Evolutionary conservation across 2,113 vertebrate species (phyloP).

Genomic region (Sus scrofa): DNA sequence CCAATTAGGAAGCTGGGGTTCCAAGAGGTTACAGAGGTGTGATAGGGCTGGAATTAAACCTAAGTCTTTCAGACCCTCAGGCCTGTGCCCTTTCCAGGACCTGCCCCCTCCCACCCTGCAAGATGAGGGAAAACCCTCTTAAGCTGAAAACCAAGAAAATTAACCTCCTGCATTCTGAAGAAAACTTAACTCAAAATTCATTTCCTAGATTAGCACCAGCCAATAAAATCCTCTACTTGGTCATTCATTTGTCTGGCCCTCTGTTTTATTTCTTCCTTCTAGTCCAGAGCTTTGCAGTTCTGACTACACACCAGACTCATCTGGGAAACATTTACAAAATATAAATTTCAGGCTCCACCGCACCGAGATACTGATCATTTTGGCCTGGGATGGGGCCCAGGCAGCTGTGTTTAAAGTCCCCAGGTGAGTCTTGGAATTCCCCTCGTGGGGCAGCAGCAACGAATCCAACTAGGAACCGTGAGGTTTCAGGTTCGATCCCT

Average conservation of each 20-base stretch:
- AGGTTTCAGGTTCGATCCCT: no score
- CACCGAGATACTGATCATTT: constrained; percentile 3
- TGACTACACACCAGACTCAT: constrained; percentile 28
- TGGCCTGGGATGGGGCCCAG: neutral
- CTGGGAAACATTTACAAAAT: neutral
- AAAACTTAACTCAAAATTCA: constrained; percentile 1
- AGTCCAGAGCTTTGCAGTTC: neutral
- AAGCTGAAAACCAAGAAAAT: neutral
- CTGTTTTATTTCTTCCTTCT: constrained; percentile 9
- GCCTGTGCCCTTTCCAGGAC: neutral
- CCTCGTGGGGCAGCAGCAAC: no score
- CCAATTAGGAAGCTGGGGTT: neutral
- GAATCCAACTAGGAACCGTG: no score
- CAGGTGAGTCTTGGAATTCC: no score
- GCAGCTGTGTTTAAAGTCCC: constrained; percentile 38
- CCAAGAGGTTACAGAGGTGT: neutral
- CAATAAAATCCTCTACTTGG: neutral
- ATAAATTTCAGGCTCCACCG: neutral
- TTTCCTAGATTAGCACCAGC: constrained; percentile 4
- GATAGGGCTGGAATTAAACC: neutral
- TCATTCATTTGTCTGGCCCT: neutral
- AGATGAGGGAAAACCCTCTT: neutral
- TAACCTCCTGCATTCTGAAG: constrained; percentile 14
- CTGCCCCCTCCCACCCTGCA: neutral
- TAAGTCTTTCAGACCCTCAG: neutral